phyloP scores from a whole-genome alignment of 2,797 vertebrate species.

The Artibeus jamaicensis region DNA sequence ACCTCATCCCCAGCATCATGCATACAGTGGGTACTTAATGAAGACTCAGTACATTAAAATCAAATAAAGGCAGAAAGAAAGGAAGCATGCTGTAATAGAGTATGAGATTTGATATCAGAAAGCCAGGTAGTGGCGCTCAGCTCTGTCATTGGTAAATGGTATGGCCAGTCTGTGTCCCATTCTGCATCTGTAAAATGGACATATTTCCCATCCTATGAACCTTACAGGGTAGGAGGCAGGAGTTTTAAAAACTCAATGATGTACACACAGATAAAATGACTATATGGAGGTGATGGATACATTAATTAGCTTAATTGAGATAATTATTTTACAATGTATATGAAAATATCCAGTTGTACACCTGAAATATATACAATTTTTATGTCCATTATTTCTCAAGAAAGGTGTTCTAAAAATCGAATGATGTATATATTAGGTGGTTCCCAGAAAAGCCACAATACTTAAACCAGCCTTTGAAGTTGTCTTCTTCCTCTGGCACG shows the following conservation, averaged over 20 bases:
- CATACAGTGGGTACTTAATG: not conserved
- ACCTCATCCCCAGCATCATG: not conserved
- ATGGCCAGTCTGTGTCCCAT: not conserved
- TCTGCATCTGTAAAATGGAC: slow-evolving; percentile 10
- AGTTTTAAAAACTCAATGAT: not conserved
- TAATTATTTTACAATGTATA: not conserved
- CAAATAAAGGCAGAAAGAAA: slow-evolving; percentile 25
- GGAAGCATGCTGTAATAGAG: not conserved
- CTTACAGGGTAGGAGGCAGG: not conserved
- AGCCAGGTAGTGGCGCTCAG: not conserved
- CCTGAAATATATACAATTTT: not conserved
- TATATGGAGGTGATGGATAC: not conserved
- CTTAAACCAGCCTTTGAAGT: not conserved
- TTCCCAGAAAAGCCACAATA: not conserved
- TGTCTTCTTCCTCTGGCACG: not conserved
- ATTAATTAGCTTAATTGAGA: not conserved
- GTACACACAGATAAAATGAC: not conserved
- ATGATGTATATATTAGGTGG: not conserved
- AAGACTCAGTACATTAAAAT: not conserved
- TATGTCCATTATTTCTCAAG: not conserved
- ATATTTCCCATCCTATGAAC: not conserved
- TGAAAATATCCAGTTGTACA: not conserved
- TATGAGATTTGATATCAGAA: not conserved
- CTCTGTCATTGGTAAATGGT: not conserved
- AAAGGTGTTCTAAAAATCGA: not conserved